These are phyloP conservation scores for Heliconius hermathena DNA, from an alignment of 1,140 invertebrate genomes.

Conservation along the genomic window DNA sequence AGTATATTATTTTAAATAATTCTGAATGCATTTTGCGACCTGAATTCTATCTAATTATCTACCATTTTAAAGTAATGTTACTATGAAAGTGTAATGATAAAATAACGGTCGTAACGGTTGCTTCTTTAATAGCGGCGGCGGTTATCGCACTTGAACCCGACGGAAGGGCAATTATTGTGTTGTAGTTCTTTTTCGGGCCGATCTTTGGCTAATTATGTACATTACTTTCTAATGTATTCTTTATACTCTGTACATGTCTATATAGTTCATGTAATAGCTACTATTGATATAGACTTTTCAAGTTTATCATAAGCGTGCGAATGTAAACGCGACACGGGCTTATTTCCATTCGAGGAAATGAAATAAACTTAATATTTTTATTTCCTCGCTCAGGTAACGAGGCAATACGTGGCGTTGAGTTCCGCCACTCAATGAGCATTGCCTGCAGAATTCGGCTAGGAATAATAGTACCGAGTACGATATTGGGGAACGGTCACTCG, in stretches of 20 bases:
- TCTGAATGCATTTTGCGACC: not conserved
- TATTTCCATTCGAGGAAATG: too few species aligned
- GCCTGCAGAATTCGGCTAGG: too few species aligned
- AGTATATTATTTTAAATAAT: not conserved
- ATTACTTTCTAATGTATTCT: not conserved
- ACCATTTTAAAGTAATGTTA: not conserved
- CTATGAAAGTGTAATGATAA: constrained; percentile 44
- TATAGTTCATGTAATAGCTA: too few species aligned
- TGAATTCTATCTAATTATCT: not conserved
- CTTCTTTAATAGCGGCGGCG: constrained; percentile 25
- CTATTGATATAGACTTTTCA: too few species aligned
- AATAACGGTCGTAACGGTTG: constrained; percentile 48
- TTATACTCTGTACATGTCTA: not conserved
- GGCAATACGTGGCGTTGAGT: too few species aligned
- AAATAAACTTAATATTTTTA: too few species aligned
- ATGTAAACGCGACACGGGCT: too few species aligned
- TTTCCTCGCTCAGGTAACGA: too few species aligned
- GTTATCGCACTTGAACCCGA: constrained; percentile 36
- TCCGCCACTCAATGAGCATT: too few species aligned
- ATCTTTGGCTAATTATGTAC: not conserved
- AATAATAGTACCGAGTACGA: too few species aligned
- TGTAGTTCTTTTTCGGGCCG: not conserved
- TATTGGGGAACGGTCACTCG: too few species aligned
- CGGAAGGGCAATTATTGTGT: constrained; percentile 31
- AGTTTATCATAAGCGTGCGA: too few species aligned